phyloP scores from a whole-genome alignment of 2,888 invertebrate genomes.

The Sicus ferrugineus region DNA sequence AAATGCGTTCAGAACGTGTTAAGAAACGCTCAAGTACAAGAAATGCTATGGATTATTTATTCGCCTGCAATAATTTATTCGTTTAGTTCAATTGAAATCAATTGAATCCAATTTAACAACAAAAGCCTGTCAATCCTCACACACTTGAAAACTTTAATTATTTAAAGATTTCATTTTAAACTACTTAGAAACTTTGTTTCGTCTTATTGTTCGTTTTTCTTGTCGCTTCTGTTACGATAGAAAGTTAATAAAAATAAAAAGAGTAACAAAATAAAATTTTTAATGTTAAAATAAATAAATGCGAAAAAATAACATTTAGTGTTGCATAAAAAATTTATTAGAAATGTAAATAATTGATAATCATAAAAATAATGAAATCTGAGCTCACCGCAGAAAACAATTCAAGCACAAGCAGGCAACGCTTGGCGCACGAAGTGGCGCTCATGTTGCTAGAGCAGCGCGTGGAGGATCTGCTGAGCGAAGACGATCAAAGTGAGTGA shows the following conservation, averaged over 20 bases:
- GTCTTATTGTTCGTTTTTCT: neutral
- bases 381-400: constrained; percentile 54
- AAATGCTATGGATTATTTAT: neutral
- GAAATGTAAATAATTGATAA: neutral
- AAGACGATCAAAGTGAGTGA: too few relatives aligned
- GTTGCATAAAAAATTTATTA: too few relatives aligned
- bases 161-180: neutral
- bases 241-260: too few relatives aligned
- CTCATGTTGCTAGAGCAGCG: constrained; percentile 46
- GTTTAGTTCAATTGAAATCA: neutral
- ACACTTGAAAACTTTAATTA: neutral
- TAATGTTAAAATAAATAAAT: neutral
- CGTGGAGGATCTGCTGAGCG: too few relatives aligned
- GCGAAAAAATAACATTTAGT: neutral
- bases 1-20: too few relatives aligned
- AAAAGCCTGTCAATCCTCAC: neutral
- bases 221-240: too few relatives aligned
- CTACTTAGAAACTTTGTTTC: neutral
- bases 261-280: too few relatives aligned
- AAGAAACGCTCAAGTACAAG: too few relatives aligned
- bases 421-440: constrained; percentile 52
- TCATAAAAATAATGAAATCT: neutral
- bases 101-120: neutral
- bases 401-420: constrained; percentile 49
- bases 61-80: neutral